Evolutionary conservation across 2,888 invertebrate genomes (phyloP).

Genomic region (Trilocha varians): DNA sequence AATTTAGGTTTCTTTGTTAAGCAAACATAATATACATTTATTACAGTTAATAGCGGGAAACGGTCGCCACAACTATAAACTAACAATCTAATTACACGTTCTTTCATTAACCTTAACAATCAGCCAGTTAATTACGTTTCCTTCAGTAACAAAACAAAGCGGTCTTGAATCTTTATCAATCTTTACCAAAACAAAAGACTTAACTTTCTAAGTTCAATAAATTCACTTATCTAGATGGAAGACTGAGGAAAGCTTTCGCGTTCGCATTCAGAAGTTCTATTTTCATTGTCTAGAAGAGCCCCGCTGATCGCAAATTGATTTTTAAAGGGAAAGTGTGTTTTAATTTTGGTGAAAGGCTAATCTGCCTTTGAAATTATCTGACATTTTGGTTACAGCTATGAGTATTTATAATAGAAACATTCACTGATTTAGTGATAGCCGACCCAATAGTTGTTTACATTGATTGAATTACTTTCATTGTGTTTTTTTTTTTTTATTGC

Average conservation of each 20-base stretch:
- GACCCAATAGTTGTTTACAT: not conserved
- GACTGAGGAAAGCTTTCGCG: slow-evolving; percentile 12
- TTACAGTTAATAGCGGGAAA: not conserved
- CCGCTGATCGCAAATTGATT: slow-evolving; percentile 42
- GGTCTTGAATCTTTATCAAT: slow-evolving; percentile 27
- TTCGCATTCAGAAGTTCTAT: slow-evolving; percentile 30
- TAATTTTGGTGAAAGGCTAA: slow-evolving; percentile 29
- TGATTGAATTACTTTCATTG: too few species aligned
- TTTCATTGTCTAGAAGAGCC: slow-evolving; percentile 34
- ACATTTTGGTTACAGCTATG: slow-evolving; percentile 9
- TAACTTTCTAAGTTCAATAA: slow-evolving; percentile 44
- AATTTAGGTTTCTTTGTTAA: too few species aligned
- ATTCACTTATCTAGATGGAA: slow-evolving; percentile 45
- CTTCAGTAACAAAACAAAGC: slow-evolving; percentile 6
- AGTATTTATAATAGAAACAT: slow-evolving; percentile 3
- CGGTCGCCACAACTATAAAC: not conserved
- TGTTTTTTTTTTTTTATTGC: too few species aligned
- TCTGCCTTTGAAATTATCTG: slow-evolving; percentile 16
- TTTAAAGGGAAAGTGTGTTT: slow-evolving; percentile 45
- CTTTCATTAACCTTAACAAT: not conserved
- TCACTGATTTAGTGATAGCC: not conserved
- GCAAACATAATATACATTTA: not conserved
- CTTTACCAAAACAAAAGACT: slow-evolving; percentile 39
- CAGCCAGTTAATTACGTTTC: slow-evolving; percentile 7
- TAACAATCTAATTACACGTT: not conserved